phyloP scores from a whole-genome alignment of 2,797 vertebrate genomes.

The Botia almorhae region DNA sequence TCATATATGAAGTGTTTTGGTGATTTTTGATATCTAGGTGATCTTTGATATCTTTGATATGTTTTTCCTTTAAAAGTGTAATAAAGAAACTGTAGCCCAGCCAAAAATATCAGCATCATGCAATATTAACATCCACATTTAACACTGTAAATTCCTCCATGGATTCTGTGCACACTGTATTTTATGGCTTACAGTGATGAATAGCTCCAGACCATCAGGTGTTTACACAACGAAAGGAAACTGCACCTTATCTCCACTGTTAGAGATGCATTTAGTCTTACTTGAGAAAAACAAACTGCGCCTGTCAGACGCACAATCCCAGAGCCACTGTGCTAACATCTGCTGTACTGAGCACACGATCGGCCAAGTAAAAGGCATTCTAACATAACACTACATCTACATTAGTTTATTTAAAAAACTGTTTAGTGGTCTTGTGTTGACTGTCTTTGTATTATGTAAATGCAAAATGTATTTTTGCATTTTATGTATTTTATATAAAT shows the following conservation, averaged over 20 bases:
- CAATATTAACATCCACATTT: background rate
- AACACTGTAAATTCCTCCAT: background rate
- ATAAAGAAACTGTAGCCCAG: too few relatives aligned
- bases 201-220: conserved; percentile 1
- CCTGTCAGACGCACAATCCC: background rate
- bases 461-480: too few relatives aligned
- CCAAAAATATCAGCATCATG: too few relatives aligned
- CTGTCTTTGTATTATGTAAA: too few relatives aligned
- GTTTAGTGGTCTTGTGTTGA: background rate
- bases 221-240: background rate
- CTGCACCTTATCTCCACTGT: background rate
- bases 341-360: background rate
- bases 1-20: too few relatives aligned
- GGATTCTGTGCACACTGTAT: background rate
- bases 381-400: background rate
- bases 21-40: too few relatives aligned
- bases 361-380: background rate
- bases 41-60: too few relatives aligned
- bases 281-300: background rate
- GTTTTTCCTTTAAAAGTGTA: too few relatives aligned
- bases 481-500: too few relatives aligned
- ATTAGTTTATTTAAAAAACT: background rate
- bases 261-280: background rate
- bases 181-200: background rate
- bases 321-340: background rate